Evolutionary conservation across 2,888 invertebrate species (phyloP), one percentile per base, ranked within the genome.

Genomic region (Caenorhabditis angaria): DNA sequence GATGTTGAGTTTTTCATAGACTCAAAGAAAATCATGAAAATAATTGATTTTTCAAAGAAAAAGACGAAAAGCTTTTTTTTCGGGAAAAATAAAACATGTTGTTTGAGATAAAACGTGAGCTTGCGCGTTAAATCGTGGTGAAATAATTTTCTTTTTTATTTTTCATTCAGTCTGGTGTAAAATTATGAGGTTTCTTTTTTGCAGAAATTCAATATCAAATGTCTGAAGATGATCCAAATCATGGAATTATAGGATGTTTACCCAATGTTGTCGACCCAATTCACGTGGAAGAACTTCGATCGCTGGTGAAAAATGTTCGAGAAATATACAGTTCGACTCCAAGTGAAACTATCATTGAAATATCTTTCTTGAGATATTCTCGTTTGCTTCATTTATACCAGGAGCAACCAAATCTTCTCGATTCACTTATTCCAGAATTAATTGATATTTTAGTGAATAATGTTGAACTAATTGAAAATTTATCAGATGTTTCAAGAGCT

Each of bases 331-430:
- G 60, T 47, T 20, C 0, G 1, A 41, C 53, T 1, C 47, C 67
- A 10, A 55, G 68, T n/a, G 64, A 61, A 22, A 65, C 61, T 10
- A 27, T 47, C 2, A 60, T 61, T 1, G 67, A 72, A 32, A 20
- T 68, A n/a, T 27, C 61, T 5, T 65, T 56, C 48, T 54, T 67
- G 5, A 53, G 61, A 51, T 82, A 70, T 61, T 70, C 65, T 28
- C 70, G 80, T 8, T 62, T 82, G 20, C 56, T 82, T 5, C 73
- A 81, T 41, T 32, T 80, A 4, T 83, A 82, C 61, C 80, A 78
- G 58, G 80, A 82, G 41, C 83, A 85, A 54, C 82, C 85, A 18
- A 70, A 74, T 25, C 72, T 87, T 3, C 68, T 87, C 65, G 85
- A 86, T 59, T 62, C 76, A 24, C 64, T 81, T 50, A 74, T 86